A percentile compares a stretch with the other conserved stretches of the same genome.
Conservation (phyloP, 2,888 invertebrate species). For the Nomada hirtipes region DNA sequence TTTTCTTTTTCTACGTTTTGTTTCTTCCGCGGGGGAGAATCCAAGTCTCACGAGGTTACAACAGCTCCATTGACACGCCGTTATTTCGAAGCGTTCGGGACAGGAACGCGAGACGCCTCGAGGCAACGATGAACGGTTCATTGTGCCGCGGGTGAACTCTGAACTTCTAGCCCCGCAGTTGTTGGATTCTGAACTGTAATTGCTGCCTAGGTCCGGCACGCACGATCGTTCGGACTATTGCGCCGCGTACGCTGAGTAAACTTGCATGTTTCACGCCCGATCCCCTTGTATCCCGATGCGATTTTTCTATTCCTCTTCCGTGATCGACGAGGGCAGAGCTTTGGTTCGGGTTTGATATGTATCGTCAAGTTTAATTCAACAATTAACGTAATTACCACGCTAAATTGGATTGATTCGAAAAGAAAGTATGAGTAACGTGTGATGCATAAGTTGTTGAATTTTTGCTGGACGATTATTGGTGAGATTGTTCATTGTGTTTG, state of each 20-base stretch:
- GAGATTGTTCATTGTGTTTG: background rate
- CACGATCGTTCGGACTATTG: constrained; percentile 21
- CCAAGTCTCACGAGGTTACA: constrained; percentile 60
- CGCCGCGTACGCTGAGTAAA: constrained; percentile 2
- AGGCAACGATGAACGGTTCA: constrained; percentile 71
- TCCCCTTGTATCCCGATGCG: background rate
- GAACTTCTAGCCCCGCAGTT: constrained; percentile 65
- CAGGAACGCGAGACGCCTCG: constrained; percentile 46
- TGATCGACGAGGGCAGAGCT: too few relatives aligned
- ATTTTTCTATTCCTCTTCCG: background rate
- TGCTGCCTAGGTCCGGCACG: constrained; percentile 38
- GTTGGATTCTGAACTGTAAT: constrained; percentile 61
- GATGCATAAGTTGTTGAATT: too few relatives aligned
- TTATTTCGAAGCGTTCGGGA: constrained; percentile 62
- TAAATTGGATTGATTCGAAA: background rate
- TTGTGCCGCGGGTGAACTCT: constrained; percentile 70
- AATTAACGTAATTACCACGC: too few relatives aligned
- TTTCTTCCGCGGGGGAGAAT: constrained; percentile 11
- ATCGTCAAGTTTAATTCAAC: too few relatives aligned
- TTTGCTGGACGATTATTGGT: too few relatives aligned
- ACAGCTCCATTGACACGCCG: constrained; percentile 70
- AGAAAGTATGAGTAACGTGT: too few relatives aligned
- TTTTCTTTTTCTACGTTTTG: background rate
- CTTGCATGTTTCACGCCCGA: background rate
- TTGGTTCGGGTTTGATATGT: too few relatives aligned